These are phyloP conservation scores for Malacoraja senta DNA, from an alignment of 2,797 vertebrate species.

Conservation along the genomic window DNA sequence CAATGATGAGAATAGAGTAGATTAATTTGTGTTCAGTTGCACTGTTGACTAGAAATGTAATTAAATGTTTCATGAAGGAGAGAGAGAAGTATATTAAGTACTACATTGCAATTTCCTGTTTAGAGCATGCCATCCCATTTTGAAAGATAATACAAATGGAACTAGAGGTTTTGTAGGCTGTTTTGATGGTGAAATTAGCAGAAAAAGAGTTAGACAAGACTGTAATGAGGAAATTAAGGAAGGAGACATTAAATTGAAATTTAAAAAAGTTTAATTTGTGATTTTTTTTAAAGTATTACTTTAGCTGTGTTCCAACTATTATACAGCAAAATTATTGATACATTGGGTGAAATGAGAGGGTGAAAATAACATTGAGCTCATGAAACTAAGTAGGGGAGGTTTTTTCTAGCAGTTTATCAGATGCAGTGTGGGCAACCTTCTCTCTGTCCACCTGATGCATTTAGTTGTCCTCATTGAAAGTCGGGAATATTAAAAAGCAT, in stretches of 20 bases:
- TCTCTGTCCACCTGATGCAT: background rate
- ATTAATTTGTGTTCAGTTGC: background rate
- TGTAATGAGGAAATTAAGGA: background rate
- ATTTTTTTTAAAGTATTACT: background rate
- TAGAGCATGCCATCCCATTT: background rate
- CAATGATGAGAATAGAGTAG: background rate
- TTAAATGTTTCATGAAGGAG: background rate
- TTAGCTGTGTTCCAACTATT: too few relatives aligned
- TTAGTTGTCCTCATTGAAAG: too few relatives aligned
- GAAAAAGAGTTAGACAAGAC: background rate
- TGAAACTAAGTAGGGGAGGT: background rate
- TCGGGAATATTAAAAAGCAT: background rate
- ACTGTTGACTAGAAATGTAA: background rate
- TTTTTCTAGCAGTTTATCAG: background rate
- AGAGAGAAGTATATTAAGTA: background rate
- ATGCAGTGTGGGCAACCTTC: background rate
- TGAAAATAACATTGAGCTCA: background rate
- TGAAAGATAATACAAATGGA: background rate
- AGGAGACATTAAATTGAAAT: background rate
- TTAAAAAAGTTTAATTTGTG: background rate
- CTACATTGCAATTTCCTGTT: background rate
- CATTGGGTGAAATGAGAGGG: background rate
- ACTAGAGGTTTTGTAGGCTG: background rate
- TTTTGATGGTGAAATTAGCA: background rate
- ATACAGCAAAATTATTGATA: background rate